phyloP scores from a whole-genome alignment of 2,113 vertebrate species.

The Aplodontia rufa region DNA sequence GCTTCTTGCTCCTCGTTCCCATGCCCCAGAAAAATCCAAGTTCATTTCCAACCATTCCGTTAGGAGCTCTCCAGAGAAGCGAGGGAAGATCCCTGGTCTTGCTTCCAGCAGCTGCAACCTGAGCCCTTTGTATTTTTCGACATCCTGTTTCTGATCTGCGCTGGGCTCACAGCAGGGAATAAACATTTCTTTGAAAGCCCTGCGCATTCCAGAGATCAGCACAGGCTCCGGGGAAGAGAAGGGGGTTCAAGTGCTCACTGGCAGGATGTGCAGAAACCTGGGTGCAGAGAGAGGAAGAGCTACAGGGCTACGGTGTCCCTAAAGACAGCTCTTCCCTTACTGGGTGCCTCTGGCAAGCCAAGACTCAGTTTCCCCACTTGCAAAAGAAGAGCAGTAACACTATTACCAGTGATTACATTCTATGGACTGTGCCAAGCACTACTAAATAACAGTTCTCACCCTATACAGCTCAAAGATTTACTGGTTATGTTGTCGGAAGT shows the following conservation, averaged over 20 bases:
- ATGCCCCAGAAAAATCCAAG: constrained; percentile 3
- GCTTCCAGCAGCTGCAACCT: constrained; percentile 45
- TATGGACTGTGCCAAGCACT: rapidly evolving
- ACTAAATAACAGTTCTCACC: neutral
- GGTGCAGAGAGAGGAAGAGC: neutral
- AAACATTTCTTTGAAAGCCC: constrained; percentile 42
- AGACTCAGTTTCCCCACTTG: neutral
- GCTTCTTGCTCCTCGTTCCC: neutral
- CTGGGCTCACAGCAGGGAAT: neutral
- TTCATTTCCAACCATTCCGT: neutral
- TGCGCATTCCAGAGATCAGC: constrained; percentile 25
- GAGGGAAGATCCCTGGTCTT: neutral
- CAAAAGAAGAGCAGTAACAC: neutral
- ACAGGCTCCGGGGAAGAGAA: neutral
- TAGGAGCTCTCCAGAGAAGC: neutral
- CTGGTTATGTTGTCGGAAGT: too few species aligned
- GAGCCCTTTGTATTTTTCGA: constrained; percentile 44
- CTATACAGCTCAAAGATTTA: neutral
- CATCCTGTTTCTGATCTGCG: constrained; percentile 29
- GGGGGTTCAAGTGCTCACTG: neutral
- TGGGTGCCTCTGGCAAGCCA: neutral
- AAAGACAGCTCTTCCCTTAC: neutral
- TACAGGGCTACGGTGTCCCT: neutral
- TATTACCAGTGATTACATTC: neutral
- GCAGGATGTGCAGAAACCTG: neutral